A percentile compares a stretch with the other conserved stretches of the same genome.
phyloP scores from a whole-genome alignment of 2,797 vertebrate species.

The Helarctos malayanus region DNA sequence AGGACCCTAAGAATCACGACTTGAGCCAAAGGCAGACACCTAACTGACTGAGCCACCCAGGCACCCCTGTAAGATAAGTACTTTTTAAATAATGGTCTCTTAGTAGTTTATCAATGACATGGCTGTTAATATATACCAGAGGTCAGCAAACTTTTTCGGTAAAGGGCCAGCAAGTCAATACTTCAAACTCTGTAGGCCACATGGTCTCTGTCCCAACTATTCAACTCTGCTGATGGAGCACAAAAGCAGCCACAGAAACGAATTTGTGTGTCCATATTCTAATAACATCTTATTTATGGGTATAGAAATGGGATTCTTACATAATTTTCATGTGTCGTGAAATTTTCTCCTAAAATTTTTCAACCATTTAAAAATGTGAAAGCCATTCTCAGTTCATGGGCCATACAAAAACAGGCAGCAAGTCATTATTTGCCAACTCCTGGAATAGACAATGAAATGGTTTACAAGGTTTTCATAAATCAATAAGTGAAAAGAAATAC shows the following conservation, averaged over 20 bases:
- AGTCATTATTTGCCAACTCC: slow-evolving; percentile 32
- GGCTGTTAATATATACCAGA: background rate
- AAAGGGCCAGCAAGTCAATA: too few relatives aligned
- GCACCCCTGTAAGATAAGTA: too few relatives aligned
- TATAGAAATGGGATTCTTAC: slow-evolving; percentile 38
- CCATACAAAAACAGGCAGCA: background rate
- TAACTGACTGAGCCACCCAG: too few relatives aligned
- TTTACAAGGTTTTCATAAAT: slow-evolving; percentile 46
- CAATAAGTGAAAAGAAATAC: slow-evolving; percentile 60
- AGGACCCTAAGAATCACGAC: too few relatives aligned
- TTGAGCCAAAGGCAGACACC: too few relatives aligned
- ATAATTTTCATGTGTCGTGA: background rate
- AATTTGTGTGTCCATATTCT: too few relatives aligned
- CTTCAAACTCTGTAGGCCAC: too few relatives aligned
- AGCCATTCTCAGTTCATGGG: background rate
- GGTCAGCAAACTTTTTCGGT: background rate
- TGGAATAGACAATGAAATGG: background rate
- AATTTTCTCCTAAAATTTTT: slow-evolving; percentile 35
- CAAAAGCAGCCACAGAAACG: too few relatives aligned
- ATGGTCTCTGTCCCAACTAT: too few relatives aligned
- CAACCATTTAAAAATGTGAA: slow-evolving; percentile 56
- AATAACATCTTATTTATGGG: too few relatives aligned
- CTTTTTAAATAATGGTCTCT: slow-evolving; percentile 23
- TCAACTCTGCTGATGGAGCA: too few relatives aligned
- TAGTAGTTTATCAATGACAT: slow-evolving; percentile 51